phyloP scores from a whole-genome alignment of 2,888 invertebrate genomes.

The Drosophila merina region DNA sequence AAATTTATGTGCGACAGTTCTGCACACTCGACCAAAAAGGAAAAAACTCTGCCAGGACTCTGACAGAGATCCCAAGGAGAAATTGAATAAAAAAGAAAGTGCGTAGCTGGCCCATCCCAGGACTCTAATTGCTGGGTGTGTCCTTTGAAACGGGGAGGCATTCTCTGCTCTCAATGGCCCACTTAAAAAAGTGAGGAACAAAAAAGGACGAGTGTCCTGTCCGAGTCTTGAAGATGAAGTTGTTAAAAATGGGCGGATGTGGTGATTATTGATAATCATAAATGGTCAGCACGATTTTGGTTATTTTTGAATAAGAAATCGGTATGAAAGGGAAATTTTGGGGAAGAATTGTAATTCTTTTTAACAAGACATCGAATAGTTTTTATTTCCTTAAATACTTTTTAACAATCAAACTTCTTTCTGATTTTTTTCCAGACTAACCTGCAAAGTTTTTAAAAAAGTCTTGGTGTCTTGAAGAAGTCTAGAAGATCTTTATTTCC shows the following conservation, averaged over 20 bases:
- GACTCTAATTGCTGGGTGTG: conserved; percentile 74
- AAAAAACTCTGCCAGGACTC: conserved; percentile 11
- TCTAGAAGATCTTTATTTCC: too few species aligned
- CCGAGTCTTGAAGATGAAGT: conserved; percentile 9
- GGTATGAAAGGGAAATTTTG: neutral
- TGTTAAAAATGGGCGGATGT: conserved; percentile 23
- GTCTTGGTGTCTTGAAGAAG: too few species aligned
- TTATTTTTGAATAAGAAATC: neutral
- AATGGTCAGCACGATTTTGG: neutral
- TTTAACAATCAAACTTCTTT: neutral
- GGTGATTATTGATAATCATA: conserved; percentile 1
- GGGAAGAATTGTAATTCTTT: neutral
- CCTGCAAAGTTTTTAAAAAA: too few species aligned
- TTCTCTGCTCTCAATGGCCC: conserved; percentile 23
- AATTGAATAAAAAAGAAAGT: conserved; percentile 1
- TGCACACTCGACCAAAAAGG: conserved; percentile 52
- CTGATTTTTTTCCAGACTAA: too few species aligned
- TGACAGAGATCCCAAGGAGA: neutral
- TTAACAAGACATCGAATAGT: too few species aligned
- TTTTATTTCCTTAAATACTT: neutral
- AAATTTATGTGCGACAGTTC: conserved; percentile 81
- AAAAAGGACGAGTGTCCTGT: neutral
- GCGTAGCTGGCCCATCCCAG: conserved; percentile 48
- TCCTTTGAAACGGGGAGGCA: conserved; percentile 43
- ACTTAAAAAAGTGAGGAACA: conserved; percentile 28